Percentiles rank a stretch among this genome's conserved stretches.
Evolutionary conservation across 2,113 vertebrate genomes (phyloP).

Genomic region (Etheostoma spectabile): DNA sequence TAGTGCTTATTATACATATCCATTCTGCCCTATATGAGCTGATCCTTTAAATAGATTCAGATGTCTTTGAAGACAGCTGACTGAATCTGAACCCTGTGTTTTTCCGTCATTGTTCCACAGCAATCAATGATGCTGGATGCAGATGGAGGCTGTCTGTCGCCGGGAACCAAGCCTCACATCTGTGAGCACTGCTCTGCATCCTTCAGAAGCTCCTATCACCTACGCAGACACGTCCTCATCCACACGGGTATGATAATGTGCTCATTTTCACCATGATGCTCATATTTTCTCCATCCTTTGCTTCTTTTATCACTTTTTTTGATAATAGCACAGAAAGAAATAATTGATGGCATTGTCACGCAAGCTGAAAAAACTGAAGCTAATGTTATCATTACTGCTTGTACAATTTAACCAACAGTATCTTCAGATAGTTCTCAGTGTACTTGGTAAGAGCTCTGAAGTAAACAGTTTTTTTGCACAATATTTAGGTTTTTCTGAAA

Average conservation of each 20-base stretch:
- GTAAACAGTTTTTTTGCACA: not conserved
- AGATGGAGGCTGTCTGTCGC: slow-evolving; percentile 89
- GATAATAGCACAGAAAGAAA: not conserved
- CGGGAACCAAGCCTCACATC: slow-evolving; percentile 94
- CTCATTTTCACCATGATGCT: not conserved
- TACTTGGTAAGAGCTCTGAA: not conserved
- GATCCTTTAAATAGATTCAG: not conserved
- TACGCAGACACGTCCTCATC: slow-evolving; percentile 97
- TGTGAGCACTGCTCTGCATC: slow-evolving; percentile 96
- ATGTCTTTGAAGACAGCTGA: not conserved
- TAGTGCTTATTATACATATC: not conserved
- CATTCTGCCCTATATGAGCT: not conserved
- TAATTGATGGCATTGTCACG: not conserved
- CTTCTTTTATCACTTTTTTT: not conserved
- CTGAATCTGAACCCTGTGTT: slow-evolving; percentile 8
- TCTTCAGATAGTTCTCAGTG: not conserved
- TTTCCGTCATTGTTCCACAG: slow-evolving; percentile 53
- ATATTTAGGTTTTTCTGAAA: not conserved
- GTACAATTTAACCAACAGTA: not conserved
- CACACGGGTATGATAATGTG: slow-evolving; percentile 88
- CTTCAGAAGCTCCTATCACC: slow-evolving; percentile 97
- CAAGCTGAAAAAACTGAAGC: not conserved
- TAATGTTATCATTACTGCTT: not conserved
- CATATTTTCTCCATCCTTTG: not conserved
- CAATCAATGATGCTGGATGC: slow-evolving; percentile 88